Evolutionary conservation across 2,888 invertebrate genomes (phyloP).

Genomic region (Drosophila lutescens): DNA sequence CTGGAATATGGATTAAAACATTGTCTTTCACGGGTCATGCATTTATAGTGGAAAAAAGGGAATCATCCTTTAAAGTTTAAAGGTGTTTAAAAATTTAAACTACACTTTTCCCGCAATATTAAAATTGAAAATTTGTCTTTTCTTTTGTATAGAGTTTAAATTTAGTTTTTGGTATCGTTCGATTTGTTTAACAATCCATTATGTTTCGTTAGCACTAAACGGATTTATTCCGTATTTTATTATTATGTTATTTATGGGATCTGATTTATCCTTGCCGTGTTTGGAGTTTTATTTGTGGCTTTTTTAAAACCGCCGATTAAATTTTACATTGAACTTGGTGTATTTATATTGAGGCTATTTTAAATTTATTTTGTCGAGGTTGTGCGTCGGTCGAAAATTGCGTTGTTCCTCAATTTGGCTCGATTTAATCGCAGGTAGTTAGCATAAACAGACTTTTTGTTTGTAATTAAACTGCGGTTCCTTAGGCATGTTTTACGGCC

Average conservation of each 20-base stretch:
- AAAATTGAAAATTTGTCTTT: too few relatives aligned
- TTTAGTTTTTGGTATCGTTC: background rate
- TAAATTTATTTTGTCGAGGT: slow-evolving; percentile 7
- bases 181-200: background rate
- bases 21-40: too few relatives aligned
- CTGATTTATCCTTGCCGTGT: background rate
- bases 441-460: slow-evolving; percentile 29
- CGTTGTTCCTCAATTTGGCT: slow-evolving; percentile 10
- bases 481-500: slow-evolving; percentile 14
- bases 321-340: slow-evolving; percentile 18
- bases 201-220: background rate
- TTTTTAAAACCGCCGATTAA: slow-evolving; percentile 1
- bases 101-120: too few relatives aligned
- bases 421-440: slow-evolving; percentile 16
- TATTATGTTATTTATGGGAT: background rate
- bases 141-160: background rate
- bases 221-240: background rate
- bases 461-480: slow-evolving; percentile 41
- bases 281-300: slow-evolving; percentile 2
- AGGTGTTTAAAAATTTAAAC: too few relatives aligned
- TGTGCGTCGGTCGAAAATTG: slow-evolving; percentile 4
- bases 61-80: too few relatives aligned
- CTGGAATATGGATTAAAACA: too few relatives aligned
- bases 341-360: slow-evolving; percentile 24
- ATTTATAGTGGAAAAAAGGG: too few relatives aligned